These are phyloP conservation scores for Caranx melampygus DNA, from an alignment of 2,113 vertebrate genomes.

Conservation along the genomic window DNA sequence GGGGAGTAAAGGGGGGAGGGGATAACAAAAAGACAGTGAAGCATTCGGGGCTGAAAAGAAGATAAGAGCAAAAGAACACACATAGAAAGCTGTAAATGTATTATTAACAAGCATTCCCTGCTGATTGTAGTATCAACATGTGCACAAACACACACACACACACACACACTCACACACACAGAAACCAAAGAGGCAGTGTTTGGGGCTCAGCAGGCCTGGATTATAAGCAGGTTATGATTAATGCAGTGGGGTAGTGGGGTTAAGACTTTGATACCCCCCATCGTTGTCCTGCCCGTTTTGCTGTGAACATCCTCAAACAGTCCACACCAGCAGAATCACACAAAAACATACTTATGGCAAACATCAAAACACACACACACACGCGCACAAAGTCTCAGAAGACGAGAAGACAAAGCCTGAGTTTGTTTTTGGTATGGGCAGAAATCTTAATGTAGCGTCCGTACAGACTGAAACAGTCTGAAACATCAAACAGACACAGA, in stretches of 20 bases:
- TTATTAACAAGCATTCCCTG: conserved; percentile 67
- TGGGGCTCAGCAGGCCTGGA: conserved; percentile 74
- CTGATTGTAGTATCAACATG: conserved; percentile 54
- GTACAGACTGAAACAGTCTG: conserved; percentile 24
- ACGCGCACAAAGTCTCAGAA: conserved; percentile 3
- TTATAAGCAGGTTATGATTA: conserved; percentile 85
- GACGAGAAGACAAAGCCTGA: conserved; percentile 39
- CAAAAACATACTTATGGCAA: conserved; percentile 26
- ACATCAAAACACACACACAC: conserved; percentile 24
- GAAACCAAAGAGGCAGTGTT: conserved; percentile 45
- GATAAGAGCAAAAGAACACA: conserved; percentile 33
- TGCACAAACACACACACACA: conserved; percentile 24
- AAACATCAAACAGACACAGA: conserved; percentile 54
- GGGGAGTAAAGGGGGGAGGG: not conserved
- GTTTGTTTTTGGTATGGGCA: conserved; percentile 16
- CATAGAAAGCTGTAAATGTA: conserved; percentile 57
- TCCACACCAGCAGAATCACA: conserved; percentile 28
- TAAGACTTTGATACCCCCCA: conserved; percentile 82
- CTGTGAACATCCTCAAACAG: conserved; percentile 59
- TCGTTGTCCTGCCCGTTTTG: conserved; percentile 75
- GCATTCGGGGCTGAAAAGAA: conserved; percentile 32
- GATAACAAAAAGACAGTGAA: conserved; percentile 35
- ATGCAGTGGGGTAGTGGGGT: conserved; percentile 81
- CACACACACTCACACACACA: conserved; percentile 20
- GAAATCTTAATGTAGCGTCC: conserved; percentile 27